Conservation (phyloP, 2,113 vertebrate species). For the Pongo abelii region DNA sequence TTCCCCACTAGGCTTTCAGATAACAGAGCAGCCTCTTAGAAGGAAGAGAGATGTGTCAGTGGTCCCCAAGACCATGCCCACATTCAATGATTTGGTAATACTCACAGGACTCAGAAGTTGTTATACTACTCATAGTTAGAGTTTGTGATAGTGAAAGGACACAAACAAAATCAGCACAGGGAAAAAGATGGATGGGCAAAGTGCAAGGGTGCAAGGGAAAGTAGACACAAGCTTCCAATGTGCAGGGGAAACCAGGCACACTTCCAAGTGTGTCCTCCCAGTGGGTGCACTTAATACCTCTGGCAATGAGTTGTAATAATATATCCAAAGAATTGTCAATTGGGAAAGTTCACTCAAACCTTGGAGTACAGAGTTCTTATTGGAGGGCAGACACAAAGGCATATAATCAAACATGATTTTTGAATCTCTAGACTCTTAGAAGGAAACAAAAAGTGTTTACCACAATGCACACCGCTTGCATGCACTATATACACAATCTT, state of each 20-base stretch:
- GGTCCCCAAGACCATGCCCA: fast-evolving
- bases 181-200: too few relatives aligned
- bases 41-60: not conserved
- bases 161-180: not conserved
- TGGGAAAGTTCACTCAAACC: not conserved
- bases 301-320: not conserved
- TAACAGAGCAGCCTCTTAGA: not conserved
- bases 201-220: too few relatives aligned
- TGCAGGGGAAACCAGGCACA: too few relatives aligned
- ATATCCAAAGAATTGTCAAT: not conserved
- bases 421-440: not conserved
- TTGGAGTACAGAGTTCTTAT: not conserved
- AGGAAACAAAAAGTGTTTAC: not conserved
- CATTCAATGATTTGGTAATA: not conserved
- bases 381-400: fast-evolving
- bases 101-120: not conserved
- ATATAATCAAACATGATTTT: not conserved
- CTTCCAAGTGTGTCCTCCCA: not conserved
- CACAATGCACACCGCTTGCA: fast-evolving
- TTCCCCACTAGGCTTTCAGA: too few relatives aligned
- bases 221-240: not conserved
- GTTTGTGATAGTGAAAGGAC: not conserved
- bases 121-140: fast-evolving
- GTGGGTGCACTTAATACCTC: not conserved
- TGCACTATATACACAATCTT: too few relatives aligned